phyloP scores from a whole-genome alignment of 2,888 invertebrate species.

The Brachynemurus nebulosus region DNA sequence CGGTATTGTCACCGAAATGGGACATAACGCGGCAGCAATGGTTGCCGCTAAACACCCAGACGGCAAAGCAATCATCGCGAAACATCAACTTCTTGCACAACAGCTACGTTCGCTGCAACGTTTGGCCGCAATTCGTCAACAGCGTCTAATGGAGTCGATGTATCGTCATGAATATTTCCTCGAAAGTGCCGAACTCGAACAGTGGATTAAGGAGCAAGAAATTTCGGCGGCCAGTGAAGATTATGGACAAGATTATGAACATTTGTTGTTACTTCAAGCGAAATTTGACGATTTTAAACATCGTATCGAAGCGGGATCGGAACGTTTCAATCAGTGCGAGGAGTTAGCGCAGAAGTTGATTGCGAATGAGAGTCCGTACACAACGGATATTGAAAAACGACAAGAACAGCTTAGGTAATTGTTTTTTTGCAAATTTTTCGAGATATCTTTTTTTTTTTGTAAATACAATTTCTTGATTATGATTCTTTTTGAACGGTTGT shows the following conservation, averaged over 20 bases:
- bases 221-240: constrained; percentile 83
- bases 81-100: constrained; percentile 62
- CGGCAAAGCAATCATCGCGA: constrained; percentile 60
- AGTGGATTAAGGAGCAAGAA: constrained; percentile 85
- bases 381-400: constrained; percentile 68
- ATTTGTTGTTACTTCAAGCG: constrained; percentile 65
- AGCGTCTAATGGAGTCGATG: constrained; percentile 79
- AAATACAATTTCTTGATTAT: not conserved
- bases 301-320: constrained; percentile 77
- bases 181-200: constrained; percentile 79
- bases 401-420: constrained; percentile 76
- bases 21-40: constrained; percentile 71
- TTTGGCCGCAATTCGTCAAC: constrained; percentile 62
- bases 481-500: too few relatives aligned
- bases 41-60: constrained; percentile 71
- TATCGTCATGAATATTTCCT: constrained; percentile 80
- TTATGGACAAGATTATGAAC: constrained; percentile 89
- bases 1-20: constrained; percentile 86
- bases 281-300: constrained; percentile 91
- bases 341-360: constrained; percentile 78
- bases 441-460: not conserved
- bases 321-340: constrained; percentile 82
- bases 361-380: constrained; percentile 72
- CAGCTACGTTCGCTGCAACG: constrained; percentile 70
- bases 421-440: constrained; percentile 5